phyloP scores from a whole-genome alignment of 2,888 invertebrate genomes.

The Agrotis puta region DNA sequence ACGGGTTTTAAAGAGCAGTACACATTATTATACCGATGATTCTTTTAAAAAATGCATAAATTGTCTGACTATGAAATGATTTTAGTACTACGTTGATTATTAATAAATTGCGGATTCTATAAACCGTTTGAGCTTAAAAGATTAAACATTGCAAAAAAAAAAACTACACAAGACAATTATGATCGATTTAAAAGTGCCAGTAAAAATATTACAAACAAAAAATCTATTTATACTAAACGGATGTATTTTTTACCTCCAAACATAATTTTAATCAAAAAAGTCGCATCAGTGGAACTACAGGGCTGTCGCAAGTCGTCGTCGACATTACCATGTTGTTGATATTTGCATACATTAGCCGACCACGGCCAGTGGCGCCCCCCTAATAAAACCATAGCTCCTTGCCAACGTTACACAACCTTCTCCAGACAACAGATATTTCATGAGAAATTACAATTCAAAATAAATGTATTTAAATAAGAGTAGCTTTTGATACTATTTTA shows the following conservation, averaged over 20 bases:
- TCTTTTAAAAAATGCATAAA: no score
- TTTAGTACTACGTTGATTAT: no score
- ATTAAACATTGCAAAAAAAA: neutral
- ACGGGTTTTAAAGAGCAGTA: no score
- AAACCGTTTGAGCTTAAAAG: neutral
- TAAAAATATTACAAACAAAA: no score
- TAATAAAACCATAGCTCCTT: conserved; percentile 75
- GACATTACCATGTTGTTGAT: conserved; percentile 72
- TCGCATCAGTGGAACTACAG: conserved; percentile 58
- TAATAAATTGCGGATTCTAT: neutral
- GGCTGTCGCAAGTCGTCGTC: conserved; percentile 53
- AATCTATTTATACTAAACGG: no score
- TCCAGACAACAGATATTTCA: conserved; percentile 35
- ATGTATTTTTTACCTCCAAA: no score
- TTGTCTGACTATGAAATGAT: no score
- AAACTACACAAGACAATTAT: no score
- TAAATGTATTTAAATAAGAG: neutral
- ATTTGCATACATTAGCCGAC: conserved; percentile 78
- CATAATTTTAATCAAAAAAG: conserved; percentile 14
- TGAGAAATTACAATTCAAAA: conserved; percentile 33
- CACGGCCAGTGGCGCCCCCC: conserved; percentile 58
- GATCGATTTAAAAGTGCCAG: no score
- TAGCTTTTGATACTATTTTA: neutral
- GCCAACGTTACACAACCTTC: conserved; percentile 70
- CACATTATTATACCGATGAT: no score